Evolutionary conservation across 2,113 vertebrate genomes (phyloP).

Genomic region (Bucco capensis): DNA sequence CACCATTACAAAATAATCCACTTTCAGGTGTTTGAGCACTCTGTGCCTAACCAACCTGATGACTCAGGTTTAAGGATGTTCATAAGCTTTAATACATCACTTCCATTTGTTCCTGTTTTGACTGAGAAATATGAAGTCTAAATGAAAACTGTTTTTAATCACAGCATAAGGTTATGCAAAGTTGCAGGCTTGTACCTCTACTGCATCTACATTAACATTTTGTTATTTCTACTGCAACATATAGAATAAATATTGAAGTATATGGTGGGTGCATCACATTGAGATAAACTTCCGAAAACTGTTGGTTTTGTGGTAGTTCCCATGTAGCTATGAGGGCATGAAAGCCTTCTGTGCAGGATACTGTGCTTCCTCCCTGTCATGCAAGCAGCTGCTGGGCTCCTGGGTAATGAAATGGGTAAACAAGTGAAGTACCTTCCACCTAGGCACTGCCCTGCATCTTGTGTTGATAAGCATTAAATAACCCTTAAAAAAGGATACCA

Average conservation of each 20-base stretch:
- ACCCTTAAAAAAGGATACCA: neutral
- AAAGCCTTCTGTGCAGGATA: neutral
- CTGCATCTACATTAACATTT: neutral
- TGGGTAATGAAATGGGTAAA: neutral
- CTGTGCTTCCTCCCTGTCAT: fast-evolving
- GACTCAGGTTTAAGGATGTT: neutral
- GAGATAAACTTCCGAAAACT: neutral
- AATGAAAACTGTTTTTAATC: neutral
- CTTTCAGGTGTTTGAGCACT: neutral
- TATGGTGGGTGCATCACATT: neutral
- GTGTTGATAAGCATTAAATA: neutral
- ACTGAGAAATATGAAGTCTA: neutral
- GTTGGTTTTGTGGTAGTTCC: neutral
- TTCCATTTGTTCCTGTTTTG: neutral
- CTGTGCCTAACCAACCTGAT: neutral
- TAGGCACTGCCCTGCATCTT: neutral
- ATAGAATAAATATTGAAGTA: neutral
- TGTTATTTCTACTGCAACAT: neutral
- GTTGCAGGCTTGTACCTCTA: neutral
- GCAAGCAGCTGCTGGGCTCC: neutral
- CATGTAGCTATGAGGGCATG: neutral
- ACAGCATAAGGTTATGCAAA: neutral
- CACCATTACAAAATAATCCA: neutral
- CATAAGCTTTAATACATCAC: neutral
- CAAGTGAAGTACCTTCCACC: neutral